phyloP scores from a whole-genome alignment of 2,797 vertebrate genomes.

The Pangasius djambal region DNA sequence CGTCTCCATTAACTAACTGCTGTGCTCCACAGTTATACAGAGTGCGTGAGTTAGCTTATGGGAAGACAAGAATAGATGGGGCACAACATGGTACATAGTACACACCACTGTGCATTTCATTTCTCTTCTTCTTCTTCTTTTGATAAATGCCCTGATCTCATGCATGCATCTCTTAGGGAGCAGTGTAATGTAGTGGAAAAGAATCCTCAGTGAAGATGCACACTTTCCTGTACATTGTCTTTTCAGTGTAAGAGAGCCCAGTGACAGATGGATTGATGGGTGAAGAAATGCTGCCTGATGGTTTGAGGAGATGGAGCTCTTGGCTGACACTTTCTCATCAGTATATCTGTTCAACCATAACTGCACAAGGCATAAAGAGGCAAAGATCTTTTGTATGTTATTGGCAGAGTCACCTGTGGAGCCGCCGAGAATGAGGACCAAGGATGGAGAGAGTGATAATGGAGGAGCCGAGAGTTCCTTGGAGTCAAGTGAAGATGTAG shows the following conservation, averaged over 20 bases:
- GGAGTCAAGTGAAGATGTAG: neutral
- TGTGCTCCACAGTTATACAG: slow-evolving; percentile 16
- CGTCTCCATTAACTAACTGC: slow-evolving; percentile 36
- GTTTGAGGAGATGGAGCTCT: slow-evolving; percentile 52
- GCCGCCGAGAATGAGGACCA: neutral
- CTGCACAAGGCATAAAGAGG: slow-evolving; percentile 28
- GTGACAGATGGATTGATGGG: slow-evolving; percentile 71
- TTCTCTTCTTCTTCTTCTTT: slow-evolving; percentile 35
- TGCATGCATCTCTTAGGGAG: slow-evolving; percentile 61
- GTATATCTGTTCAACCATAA: slow-evolving; percentile 47
- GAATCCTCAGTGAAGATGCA: slow-evolving; percentile 68
- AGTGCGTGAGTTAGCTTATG: slow-evolving; percentile 3
- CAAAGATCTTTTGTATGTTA: neutral
- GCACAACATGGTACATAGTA: slow-evolving; percentile 34
- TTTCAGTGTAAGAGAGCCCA: slow-evolving; percentile 69
- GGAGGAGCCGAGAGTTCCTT: neutral
- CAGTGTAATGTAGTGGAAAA: slow-evolving; percentile 75
- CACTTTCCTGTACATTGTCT: slow-evolving; percentile 65
- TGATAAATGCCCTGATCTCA: slow-evolving; percentile 52
- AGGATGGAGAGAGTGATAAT: neutral
- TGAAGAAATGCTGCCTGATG: slow-evolving; percentile 65
- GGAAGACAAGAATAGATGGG: slow-evolving; percentile 38
- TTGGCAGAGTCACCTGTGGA: neutral
- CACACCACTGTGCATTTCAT: slow-evolving; percentile 42
- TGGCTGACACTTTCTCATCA: slow-evolving; percentile 55